Base-by-base conservation (phyloP, 2,797 vertebrate genomes). In the Thaleichthys pacificus region DNA sequence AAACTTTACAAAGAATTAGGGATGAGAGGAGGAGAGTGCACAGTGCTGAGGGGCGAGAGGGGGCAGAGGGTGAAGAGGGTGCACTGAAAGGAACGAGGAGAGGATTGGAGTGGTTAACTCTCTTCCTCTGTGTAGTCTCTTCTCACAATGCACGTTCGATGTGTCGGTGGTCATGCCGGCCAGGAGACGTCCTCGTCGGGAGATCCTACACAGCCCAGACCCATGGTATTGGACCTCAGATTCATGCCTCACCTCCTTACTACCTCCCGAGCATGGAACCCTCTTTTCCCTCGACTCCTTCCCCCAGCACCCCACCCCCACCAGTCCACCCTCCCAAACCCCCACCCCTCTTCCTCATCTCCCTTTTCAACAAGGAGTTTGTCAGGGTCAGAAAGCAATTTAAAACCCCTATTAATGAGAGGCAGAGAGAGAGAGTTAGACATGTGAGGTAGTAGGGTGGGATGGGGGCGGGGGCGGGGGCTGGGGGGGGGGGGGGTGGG, bases 401-500 rank as follows among this genome's bases (percentile, higher is more conserved):
- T 92, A 96, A 97, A 96, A 96, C 95, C 93, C 68, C 72, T 77
- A 86, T 91, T 93, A 94, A 94, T 93, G 91, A 90, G 90, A 91
- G 91, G 88, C 72, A 84, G 84, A 24, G 11, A 85, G 24, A 49
- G 22, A 66, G 82, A 81, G 85, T 82, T 75, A 73, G 35, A 47
- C 26, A 63, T n/a, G 47, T 28, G 42, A 51, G 61, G 49, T 26
- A 30, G 75, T 47, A 63, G 28, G 35, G 70, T 73, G 54, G 57
- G 21, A 57, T 7, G 81, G 81, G 77, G 74, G 70, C 71, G 78
- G 69, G 72, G 56, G 65, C 54, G 69, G 71, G 70, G 69, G 61
- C 56, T 60, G 69, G 71, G 70, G 69, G 61, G 61, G 49, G 67
- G 17, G 69, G 71, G 70, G 69, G 61, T 56, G 49, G 67, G 17